These are phyloP conservation scores for Todiramphus saurophagus DNA, from an alignment of 2,113 vertebrate genomes.

Conservation along the genomic window DNA sequence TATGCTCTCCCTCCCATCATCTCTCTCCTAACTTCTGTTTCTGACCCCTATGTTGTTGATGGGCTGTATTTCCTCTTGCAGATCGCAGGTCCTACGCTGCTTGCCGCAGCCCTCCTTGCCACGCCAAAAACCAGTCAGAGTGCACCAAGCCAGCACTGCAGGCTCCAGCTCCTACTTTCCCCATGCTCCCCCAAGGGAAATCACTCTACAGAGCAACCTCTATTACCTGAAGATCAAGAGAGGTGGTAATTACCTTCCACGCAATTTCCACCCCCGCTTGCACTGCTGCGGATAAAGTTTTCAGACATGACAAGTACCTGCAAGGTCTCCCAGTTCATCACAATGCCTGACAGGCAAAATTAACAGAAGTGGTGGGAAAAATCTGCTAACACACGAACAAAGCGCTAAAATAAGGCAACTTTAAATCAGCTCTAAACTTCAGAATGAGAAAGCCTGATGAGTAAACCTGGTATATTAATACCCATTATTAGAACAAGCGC, in stretches of 20 bases:
- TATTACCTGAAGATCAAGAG: background rate
- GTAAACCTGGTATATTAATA: background rate
- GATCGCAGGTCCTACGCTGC: background rate
- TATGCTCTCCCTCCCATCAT: background rate
- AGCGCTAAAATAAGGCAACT: background rate
- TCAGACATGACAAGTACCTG: background rate
- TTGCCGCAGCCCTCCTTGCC: background rate
- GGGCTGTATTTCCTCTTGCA: background rate
- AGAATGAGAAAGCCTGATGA: background rate
- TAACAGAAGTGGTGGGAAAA: background rate
- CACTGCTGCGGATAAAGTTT: background rate
- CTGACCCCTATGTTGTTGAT: fast-evolving
- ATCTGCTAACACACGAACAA: background rate
- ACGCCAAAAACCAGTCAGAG: background rate
- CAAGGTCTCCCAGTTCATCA: background rate
- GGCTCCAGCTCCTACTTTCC: background rate
- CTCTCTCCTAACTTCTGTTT: background rate
- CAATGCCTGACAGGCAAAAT: background rate
- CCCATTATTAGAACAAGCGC: background rate
- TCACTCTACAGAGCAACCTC: background rate
- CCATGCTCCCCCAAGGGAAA: background rate
- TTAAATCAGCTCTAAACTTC: background rate
- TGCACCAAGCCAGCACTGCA: background rate
- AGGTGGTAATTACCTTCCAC: background rate
- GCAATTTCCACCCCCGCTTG: background rate